Percentiles rank a stretch among this genome's conserved stretches.
These are phyloP conservation scores for Rhinoderma darwinii DNA, from an alignment of 2,113 vertebrate genomes.

Conservation along the genomic window DNA sequence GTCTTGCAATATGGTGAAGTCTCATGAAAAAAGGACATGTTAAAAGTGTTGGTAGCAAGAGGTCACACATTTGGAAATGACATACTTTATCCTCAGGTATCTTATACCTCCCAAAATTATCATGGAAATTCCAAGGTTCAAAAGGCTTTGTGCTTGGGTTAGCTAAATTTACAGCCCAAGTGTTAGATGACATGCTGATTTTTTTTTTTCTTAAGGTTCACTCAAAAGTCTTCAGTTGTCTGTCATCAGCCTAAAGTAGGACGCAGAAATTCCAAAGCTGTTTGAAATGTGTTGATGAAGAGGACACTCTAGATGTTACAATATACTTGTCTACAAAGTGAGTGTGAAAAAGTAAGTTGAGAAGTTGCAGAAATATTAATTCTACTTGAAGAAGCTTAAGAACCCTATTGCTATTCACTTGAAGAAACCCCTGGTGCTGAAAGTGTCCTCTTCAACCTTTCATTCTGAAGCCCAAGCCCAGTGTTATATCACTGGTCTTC, in stretches of 20 bases:
- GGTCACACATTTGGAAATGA: conserved; percentile 70
- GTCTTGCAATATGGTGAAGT: conserved; percentile 19
- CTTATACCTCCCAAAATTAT: conserved; percentile 74
- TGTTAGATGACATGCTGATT: conserved; percentile 71
- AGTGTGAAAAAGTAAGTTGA: conserved; percentile 74
- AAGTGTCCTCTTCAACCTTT: conserved; percentile 85
- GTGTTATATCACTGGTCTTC: conserved; percentile 72
- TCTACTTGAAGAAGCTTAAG: conserved; percentile 47
- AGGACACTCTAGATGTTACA: conserved; percentile 74
- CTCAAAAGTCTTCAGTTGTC: conserved; percentile 70
- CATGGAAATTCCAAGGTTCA: conserved; percentile 69
- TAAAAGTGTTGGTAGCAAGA: conserved; percentile 68
- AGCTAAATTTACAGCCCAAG: conserved; percentile 74
- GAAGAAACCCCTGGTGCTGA: conserved; percentile 76
- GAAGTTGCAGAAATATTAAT: conserved; percentile 63
- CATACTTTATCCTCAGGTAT: conserved; percentile 70
- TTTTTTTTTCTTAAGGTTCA: conserved; percentile 63
- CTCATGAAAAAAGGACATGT: conserved; percentile 60
- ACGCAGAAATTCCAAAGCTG: conserved; percentile 67
- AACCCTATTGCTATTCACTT: conserved; percentile 53
- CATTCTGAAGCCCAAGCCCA: conserved; percentile 75
- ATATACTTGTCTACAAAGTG: conserved; percentile 69
- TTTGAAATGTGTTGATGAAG: conserved; percentile 80
- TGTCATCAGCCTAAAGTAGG: conserved; percentile 70
- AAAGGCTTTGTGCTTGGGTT: conserved; percentile 72